Evolutionary conservation across 35 echinoderm and acorn worm species (phyloP).

Genomic region (Eucidaris tribuloides): DNA sequence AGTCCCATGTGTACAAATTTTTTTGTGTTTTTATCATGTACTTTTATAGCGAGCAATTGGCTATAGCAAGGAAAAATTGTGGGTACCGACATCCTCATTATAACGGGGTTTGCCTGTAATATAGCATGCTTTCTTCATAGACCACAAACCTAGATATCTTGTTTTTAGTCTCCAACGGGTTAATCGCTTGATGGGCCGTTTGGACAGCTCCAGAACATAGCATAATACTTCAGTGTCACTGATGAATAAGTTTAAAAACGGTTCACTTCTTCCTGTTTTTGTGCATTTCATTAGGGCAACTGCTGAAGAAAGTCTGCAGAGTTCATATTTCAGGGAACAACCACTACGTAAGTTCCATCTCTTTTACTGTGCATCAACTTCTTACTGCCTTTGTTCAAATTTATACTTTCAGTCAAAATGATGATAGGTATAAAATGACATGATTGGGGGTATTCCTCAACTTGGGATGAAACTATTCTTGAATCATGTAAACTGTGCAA

Average conservation of each 20-base stretch:
- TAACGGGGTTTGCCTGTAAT: neutral
- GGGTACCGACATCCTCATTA: no score
- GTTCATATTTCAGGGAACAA: slow-evolving; percentile 86
- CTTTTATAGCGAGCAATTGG: no score
- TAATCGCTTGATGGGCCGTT: neutral
- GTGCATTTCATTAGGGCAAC: slow-evolving; percentile 72
- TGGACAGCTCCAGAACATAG: neutral
- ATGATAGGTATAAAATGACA: no score
- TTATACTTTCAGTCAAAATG: neutral
- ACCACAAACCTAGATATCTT: neutral
- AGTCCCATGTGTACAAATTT: neutral
- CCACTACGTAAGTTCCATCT: slow-evolving; percentile 87
- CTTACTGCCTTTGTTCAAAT: neutral
- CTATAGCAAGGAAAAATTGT: no score
- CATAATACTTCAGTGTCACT: neutral
- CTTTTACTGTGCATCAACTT: neutral
- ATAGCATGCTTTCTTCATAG: neutral
- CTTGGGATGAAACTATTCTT: no score
- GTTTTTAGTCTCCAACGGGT: neutral
- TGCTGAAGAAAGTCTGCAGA: slow-evolving; percentile 82
- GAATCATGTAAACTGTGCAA: no score
- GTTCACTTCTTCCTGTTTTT: neutral
- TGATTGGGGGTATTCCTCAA: no score
- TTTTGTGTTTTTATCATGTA: no score
- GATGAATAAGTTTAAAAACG: neutral